A percentile compares a stretch with the other conserved stretches of the same genome.
Conservation (phyloP, 2,888 invertebrate genomes). For the Perdita meconis region DNA sequence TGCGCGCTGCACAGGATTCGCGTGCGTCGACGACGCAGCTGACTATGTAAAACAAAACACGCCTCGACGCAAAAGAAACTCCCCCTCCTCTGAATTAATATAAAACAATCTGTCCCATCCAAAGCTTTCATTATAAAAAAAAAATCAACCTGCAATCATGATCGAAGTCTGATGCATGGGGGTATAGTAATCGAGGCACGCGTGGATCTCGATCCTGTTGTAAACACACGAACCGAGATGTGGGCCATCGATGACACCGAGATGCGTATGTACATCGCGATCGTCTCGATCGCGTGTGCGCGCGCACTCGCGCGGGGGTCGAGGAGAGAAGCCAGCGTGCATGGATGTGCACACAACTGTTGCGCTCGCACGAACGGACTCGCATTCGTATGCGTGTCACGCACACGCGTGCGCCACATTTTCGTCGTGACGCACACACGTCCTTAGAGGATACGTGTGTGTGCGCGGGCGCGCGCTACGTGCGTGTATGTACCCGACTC, state of each 20-base stretch:
- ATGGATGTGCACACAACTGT: constrained; percentile 26
- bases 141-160: too few relatives aligned
- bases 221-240: constrained; percentile 61
- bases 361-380: constrained; percentile 52
- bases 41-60: constrained; percentile 53
- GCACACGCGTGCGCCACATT: constrained; percentile 60
- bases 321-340: constrained; percentile 1
- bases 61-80: too few relatives aligned
- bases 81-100: constrained; percentile 28
- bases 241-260: constrained; percentile 55
- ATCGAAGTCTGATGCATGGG: too few relatives aligned
- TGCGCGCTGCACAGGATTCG: not conserved
- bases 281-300: constrained; percentile 6
- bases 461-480: constrained; percentile 45
- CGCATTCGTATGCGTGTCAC: constrained; percentile 59
- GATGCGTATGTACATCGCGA: constrained; percentile 17
- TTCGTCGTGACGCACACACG: constrained; percentile 59
- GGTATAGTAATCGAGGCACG: constrained; percentile 14
- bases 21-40: constrained; percentile 16
- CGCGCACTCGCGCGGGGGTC: not conserved
- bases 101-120: not conserved
- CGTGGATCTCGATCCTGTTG: constrained; percentile 60
- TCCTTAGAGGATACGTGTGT: constrained; percentile 42
- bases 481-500: constrained; percentile 66
- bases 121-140: too few relatives aligned